Evolutionary conservation across 64 coral and sea anemone genomes (phyloP).

Genomic region (Hydrozoanthus tunicans): DNA sequence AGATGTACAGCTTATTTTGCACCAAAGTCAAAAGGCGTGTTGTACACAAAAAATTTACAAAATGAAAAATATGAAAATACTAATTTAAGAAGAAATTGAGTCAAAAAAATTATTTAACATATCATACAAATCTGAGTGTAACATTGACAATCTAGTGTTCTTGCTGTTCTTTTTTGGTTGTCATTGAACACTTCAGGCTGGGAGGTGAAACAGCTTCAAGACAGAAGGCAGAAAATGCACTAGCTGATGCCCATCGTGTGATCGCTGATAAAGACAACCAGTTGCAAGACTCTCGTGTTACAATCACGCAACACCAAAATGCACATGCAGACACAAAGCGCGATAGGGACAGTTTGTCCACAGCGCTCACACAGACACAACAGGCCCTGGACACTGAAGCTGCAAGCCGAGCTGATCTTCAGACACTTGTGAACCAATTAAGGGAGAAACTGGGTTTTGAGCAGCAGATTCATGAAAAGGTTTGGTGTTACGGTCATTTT

Average conservation of each 20-base stretch:
- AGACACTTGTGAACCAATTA: constrained; percentile 81
- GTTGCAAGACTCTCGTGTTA: constrained; percentile 94
- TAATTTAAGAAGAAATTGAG: too few relatives aligned
- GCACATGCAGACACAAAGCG: constrained; percentile 89
- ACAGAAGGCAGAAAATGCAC: constrained; percentile 88
- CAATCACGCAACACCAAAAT: constrained; percentile 95
- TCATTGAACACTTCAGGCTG: constrained; percentile 18
- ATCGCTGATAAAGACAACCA: constrained; percentile 94
- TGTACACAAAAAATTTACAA: too few relatives aligned
- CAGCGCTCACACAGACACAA: constrained; percentile 89
- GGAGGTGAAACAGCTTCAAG: constrained; percentile 69
- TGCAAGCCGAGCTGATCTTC: constrained; percentile 78
- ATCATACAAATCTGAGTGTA: too few relatives aligned
- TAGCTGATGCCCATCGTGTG: constrained; percentile 87
- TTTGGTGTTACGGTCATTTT: not conserved
- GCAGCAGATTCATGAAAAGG: constrained; percentile 94
- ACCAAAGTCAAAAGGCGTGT: too few relatives aligned
- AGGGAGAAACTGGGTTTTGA: constrained; percentile 92
- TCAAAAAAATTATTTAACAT: too few relatives aligned
- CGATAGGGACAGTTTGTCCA: constrained; percentile 76
- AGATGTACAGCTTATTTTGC: too few relatives aligned
- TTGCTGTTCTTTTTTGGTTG: not conserved
- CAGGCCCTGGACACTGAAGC: constrained; percentile 85
- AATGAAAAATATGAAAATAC: too few relatives aligned
- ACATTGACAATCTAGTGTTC: too few relatives aligned